A percentile compares a stretch with the other conserved stretches of the same genome.
Evolutionary conservation across 23 tunicate species (phyloP).

Genomic region (Halocynthia roretzi): DNA sequence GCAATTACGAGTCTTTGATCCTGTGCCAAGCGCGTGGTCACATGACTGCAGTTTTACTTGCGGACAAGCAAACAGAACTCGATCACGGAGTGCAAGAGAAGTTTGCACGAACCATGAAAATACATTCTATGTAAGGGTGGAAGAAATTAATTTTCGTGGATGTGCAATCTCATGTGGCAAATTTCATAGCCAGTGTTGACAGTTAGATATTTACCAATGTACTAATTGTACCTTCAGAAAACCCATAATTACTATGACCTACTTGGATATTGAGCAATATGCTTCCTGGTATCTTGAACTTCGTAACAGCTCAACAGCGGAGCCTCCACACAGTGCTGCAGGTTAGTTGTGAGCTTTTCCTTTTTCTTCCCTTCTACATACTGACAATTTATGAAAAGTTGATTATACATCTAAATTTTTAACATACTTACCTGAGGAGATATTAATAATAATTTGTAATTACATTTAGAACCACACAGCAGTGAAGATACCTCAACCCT

Average conservation of each 20-base stretch:
- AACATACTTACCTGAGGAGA: too few species aligned
- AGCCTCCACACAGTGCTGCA: conserved; percentile 31
- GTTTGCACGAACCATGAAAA: neutral
- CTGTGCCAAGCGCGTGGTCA: conserved; percentile 62
- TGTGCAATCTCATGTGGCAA: too few species aligned
- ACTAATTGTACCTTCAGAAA: conserved; percentile 31
- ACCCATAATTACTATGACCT: conserved; percentile 31
- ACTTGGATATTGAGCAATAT: conserved; percentile 29
- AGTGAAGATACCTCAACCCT: too few species aligned
- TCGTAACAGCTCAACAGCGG: conserved; percentile 58
- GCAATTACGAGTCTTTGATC: conserved; percentile 45
- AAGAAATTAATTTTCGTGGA: too few species aligned
- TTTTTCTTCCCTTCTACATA: too few species aligned
- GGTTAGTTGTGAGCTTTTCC: neutral
- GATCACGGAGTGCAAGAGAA: conserved; percentile 13
- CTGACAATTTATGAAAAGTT: too few species aligned
- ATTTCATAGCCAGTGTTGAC: too few species aligned
- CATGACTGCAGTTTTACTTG: conserved; percentile 53
- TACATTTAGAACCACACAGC: too few species aligned
- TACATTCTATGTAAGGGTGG: too few species aligned
- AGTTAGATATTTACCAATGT: too few species aligned
- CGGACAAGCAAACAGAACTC: conserved; percentile 10
- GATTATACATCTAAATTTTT: too few species aligned
- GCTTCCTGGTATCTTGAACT: conserved; percentile 67
- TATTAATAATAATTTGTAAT: too few species aligned